A percentile compares a stretch with the other conserved stretches of the same genome.
phyloP scores from a whole-genome alignment of 2,888 invertebrate species.

The Portevinia maculata region DNA sequence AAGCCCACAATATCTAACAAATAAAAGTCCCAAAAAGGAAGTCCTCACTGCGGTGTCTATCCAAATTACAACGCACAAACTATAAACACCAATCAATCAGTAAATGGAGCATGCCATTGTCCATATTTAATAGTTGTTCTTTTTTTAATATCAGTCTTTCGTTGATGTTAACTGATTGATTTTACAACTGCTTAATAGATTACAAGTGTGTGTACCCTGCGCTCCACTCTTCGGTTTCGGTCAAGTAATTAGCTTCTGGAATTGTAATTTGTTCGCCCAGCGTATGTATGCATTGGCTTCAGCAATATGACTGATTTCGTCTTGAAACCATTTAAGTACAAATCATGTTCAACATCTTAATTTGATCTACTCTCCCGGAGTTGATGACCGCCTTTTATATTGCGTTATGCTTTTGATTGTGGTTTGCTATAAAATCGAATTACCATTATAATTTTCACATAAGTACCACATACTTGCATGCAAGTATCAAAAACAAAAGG shows the following conservation, averaged over 20 bases:
- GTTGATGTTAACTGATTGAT: constrained; percentile 70
- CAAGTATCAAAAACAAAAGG: not conserved
- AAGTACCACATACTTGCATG: not conserved
- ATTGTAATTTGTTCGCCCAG: constrained; percentile 65
- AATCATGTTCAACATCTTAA: constrained; percentile 72
- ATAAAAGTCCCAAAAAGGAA: constrained; percentile 59
- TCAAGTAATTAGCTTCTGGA: constrained; percentile 69
- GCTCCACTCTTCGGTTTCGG: not conserved
- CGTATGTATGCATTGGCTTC: constrained; percentile 1
- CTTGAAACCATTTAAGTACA: constrained; percentile 67
- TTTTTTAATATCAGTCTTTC: constrained; percentile 13
- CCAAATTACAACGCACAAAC: constrained; percentile 37
- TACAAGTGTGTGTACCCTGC: constrained; percentile 37
- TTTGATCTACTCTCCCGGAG: constrained; percentile 68
- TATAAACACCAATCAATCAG: constrained; percentile 66
- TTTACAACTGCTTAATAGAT: constrained; percentile 64
- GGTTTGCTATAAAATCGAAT: constrained; percentile 1
- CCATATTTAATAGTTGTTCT: constrained; percentile 47
- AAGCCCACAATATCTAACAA: constrained; percentile 41
- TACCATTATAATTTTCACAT: no score
- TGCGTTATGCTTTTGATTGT: constrained; percentile 31
- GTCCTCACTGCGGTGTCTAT: constrained; percentile 42
- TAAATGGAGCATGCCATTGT: constrained; percentile 70
- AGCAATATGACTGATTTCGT: constrained; percentile 42
- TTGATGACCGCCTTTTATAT: constrained; percentile 25